These are phyloP conservation scores for Calameuta filiformis DNA, from an alignment of 2,888 invertebrate species.

Conservation along the genomic window DNA sequence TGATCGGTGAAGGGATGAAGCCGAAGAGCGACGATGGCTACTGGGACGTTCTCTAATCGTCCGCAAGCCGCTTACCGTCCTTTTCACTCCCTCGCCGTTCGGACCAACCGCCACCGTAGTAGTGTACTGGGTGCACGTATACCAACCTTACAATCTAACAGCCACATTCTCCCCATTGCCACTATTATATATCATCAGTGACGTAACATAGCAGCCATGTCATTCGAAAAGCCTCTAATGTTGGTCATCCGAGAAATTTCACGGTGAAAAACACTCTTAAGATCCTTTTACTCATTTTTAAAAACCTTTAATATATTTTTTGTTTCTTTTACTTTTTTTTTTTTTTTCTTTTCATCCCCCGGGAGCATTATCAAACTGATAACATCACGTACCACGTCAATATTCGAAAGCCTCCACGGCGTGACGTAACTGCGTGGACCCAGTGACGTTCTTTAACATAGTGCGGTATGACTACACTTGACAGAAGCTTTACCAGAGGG, in stretches of 20 bases:
- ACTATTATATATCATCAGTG: background rate
- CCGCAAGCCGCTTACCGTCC: slow-evolving; percentile 55
- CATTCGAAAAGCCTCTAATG: background rate
- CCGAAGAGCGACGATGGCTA: slow-evolving; percentile 31
- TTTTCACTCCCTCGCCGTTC: slow-evolving; percentile 28
- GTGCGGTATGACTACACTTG: background rate
- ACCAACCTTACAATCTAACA: background rate
- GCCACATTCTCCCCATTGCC: background rate
- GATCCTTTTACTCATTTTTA: background rate
- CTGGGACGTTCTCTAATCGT: slow-evolving; percentile 50
- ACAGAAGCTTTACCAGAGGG: background rate
- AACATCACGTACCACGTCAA: background rate
- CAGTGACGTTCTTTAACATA: background rate
- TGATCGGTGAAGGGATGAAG: slow-evolving; percentile 44
- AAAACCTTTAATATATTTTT: background rate
- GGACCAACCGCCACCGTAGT: background rate
- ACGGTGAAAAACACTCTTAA: background rate
- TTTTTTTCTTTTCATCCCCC: background rate
- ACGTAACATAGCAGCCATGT: background rate
- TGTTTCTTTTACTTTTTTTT: too few relatives aligned
- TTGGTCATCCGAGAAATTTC: background rate
- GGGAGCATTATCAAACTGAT: background rate
- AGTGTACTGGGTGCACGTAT: background rate
- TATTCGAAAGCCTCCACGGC: background rate
- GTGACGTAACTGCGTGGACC: background rate